phyloP scores from a whole-genome alignment of 2,797 vertebrate species.

The Typhlichthys subterraneus region DNA sequence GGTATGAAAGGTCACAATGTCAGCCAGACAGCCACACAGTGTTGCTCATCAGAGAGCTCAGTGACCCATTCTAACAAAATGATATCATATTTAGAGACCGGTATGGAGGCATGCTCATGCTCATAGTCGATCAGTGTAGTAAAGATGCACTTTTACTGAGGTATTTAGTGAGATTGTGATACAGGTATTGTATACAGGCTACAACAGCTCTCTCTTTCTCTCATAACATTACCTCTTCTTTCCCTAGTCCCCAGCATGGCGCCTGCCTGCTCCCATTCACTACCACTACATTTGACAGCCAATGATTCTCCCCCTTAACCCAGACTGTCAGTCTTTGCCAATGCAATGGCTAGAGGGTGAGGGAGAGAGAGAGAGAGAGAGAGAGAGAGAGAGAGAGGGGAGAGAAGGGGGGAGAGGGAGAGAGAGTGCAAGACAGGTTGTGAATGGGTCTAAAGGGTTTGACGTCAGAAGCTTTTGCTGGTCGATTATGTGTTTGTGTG shows the following conservation, averaged over 20 bases:
- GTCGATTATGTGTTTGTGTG: conserved; percentile 50
- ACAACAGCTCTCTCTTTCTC: not conserved
- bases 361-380: conserved; percentile 12
- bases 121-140: no score
- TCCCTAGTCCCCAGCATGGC: conserved; percentile 34
- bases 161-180: not conserved
- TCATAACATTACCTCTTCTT: not conserved
- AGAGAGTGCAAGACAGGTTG: conserved; percentile 25
- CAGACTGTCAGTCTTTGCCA: conserved; percentile 57
- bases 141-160: not conserved
- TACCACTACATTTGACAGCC: conserved; percentile 39
- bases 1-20: no score
- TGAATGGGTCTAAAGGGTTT: conserved; percentile 61
- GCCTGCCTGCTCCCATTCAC: conserved; percentile 51
- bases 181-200: no score
- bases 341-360: conserved; percentile 3
- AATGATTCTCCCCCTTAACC: conserved; percentile 52
- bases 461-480: conserved; percentile 63
- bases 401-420: conserved; percentile 10
- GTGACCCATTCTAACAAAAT: no score
- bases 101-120: no score
- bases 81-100: no score
- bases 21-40: no score
- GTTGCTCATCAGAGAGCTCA: no score
- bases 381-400: not conserved